phyloP scores from a whole-genome alignment of 2,113 vertebrate genomes.

The Vanacampus margaritifer region DNA sequence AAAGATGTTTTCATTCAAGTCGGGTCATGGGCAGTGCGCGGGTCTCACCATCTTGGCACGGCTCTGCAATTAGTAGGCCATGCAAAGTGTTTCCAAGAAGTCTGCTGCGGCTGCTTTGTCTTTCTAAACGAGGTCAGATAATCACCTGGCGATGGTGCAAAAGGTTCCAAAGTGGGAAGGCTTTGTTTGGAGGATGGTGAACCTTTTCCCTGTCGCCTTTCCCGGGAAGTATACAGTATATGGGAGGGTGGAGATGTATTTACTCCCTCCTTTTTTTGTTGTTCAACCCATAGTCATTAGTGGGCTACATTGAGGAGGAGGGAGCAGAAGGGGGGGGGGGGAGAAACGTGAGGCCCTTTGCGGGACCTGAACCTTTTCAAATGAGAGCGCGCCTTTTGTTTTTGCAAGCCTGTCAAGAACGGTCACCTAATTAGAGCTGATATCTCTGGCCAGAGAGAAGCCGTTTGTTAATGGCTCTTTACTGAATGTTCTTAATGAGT shows the following conservation, averaged over 20 bases:
- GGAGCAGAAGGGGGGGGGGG: constrained; percentile 1
- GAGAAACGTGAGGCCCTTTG: constrained; percentile 81
- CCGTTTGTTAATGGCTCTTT: constrained; percentile 89
- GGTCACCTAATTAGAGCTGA: constrained; percentile 97
- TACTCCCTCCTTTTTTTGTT: constrained; percentile 52
- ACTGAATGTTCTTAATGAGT: constrained; percentile 97
- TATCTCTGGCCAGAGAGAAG: constrained; percentile 87
- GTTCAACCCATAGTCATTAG: constrained; percentile 88
- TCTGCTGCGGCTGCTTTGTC: constrained; percentile 71
- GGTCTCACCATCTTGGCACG: constrained; percentile 16
- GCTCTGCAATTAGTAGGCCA: constrained; percentile 56
- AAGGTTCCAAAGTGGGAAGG: constrained; percentile 81
- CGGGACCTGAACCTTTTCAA: constrained; percentile 89
- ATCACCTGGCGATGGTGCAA: constrained; percentile 88
- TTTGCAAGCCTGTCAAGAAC: constrained; percentile 89
- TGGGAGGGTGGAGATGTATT: constrained; percentile 42
- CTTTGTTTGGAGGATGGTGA: constrained; percentile 75
- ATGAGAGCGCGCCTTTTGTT: constrained; percentile 87
- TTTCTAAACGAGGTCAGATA: constrained; percentile 71
- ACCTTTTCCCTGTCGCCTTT: constrained; percentile 60
- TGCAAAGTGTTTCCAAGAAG: constrained; percentile 77
- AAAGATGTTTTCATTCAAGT: constrained; percentile 50
- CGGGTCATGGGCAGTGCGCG: not conserved
- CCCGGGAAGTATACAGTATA: constrained; percentile 23
- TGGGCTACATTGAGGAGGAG: constrained; percentile 40